Evolutionary conservation across 2,888 invertebrate genomes (phyloP), one percentile per base, ranked within the genome.

Genomic region (Abscondita cerata): DNA sequence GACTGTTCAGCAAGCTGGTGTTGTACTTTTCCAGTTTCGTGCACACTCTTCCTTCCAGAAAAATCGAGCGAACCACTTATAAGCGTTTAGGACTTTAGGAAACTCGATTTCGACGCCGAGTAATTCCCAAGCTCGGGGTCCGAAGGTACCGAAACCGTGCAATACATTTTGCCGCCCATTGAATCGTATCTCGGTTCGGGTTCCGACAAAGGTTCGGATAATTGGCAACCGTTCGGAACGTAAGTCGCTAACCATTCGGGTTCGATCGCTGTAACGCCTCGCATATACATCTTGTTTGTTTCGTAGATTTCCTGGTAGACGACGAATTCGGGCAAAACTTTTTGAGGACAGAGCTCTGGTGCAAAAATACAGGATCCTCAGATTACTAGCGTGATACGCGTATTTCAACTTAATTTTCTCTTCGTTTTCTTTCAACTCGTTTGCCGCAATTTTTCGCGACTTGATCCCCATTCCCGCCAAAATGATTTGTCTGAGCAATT

Each of bases 291-390:
- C 79, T 90, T 92, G 61, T 87, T 87, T 0, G 82, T 78, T 79
- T 98, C 95, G 70, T 92, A 92, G 36, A 96, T 79, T 79, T 97
- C 95, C 77, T 97, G 96, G 81, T 93, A 98, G 13, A 97, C 87
- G 25, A 99, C 88, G 89, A 91, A 99, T 69, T 95, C 92, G 0
- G 96, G 96, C 55, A 88, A 83, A 40, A 86, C 76, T 86, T 88
- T 53, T 84, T 86, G 9, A 96, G 83, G 18, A 93, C 92, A 6
- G 91, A 96, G 11, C 85, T 86, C 0, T 90, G 89, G 76, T 97
- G 96, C 62, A 99, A 85, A 74, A 91, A 96, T 0, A 96, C 95
- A 0, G 93, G 93, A 16, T 96, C 93, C 72, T 95, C 94, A 81
- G 84, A 54, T 93, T 91, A 6, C 89, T 85, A 67, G 86, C 91